Conservation (phyloP, 2,797 vertebrate species). For the Etheostoma perlongum region DNA sequence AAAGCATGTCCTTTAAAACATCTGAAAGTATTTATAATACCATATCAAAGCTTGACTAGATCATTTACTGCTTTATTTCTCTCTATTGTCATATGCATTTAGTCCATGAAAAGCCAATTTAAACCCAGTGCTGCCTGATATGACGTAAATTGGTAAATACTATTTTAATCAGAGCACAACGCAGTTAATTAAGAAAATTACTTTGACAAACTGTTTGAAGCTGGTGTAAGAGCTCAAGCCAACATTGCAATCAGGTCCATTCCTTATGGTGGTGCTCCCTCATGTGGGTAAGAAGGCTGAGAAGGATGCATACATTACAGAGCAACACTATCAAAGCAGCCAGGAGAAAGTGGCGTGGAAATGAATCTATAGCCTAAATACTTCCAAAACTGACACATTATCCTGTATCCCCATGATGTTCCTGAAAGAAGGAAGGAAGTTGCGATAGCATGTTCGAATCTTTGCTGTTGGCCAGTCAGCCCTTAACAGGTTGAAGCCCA, state of each 20-base stretch:
- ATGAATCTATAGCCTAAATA: slow-evolving; percentile 42
- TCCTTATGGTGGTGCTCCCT: slow-evolving; percentile 67
- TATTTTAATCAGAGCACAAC: slow-evolving; percentile 79
- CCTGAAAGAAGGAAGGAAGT: slow-evolving; percentile 22
- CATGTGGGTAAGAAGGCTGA: slow-evolving; percentile 56
- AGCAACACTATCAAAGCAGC: slow-evolving; percentile 52
- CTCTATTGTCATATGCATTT: slow-evolving; percentile 61
- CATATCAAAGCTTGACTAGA: slow-evolving; percentile 63
- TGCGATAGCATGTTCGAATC: slow-evolving; percentile 42
- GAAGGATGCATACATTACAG: slow-evolving; percentile 47
- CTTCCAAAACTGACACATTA: slow-evolving; percentile 26
- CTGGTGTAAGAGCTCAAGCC: slow-evolving; percentile 61
- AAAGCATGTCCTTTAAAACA: slow-evolving; percentile 57
- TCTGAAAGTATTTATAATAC: slow-evolving; percentile 44
- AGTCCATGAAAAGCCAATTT: slow-evolving; percentile 66
- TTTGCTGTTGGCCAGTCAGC: slow-evolving; percentile 37
- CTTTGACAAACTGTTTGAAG: slow-evolving; percentile 77
- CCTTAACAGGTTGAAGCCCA: slow-evolving; percentile 75
- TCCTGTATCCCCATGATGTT: slow-evolving; percentile 7
- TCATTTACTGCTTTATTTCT: slow-evolving; percentile 61
- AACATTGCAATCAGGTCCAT: slow-evolving; percentile 68
- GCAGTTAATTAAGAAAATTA: slow-evolving; percentile 80
- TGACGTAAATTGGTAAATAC: slow-evolving; percentile 79
- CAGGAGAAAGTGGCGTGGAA: slow-evolving; percentile 31
- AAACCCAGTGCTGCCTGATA: slow-evolving; percentile 62